Conservation (phyloP, 2,797 vertebrate genomes). For the Phrynocephalus guinanensis region DNA sequence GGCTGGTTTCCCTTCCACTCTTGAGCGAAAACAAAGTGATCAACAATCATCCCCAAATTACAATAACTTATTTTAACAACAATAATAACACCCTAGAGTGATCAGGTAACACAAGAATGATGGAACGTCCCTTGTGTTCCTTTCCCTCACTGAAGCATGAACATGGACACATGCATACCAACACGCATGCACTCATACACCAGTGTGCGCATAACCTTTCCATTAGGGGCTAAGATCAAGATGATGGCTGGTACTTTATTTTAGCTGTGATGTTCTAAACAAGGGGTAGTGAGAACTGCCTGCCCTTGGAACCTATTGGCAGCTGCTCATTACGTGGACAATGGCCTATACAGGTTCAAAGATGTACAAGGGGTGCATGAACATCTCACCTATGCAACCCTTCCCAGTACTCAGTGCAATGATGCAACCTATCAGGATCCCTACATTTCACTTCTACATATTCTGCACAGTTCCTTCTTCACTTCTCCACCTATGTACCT, state of each 20-base stretch:
- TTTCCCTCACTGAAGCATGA: not conserved
- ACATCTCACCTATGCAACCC: too few relatives aligned
- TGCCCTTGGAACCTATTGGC: too few relatives aligned
- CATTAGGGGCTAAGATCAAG: not conserved
- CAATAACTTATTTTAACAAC: not conserved
- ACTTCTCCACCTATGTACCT: not conserved
- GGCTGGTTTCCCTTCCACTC: not conserved
- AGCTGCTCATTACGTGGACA: too few relatives aligned
- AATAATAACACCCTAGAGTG: not conserved
- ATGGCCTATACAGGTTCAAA: too few relatives aligned
- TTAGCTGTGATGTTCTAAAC: not conserved
- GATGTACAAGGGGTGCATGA: too few relatives aligned
- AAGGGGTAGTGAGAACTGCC: too few relatives aligned
- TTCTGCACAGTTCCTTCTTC: not conserved
- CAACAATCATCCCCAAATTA: not conserved
- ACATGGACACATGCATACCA: not conserved
- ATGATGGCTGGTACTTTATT: not conserved
- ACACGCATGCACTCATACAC: too few relatives aligned
- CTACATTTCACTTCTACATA: not conserved
- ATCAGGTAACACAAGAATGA: not conserved
- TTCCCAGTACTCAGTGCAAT: not conserved
- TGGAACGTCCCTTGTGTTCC: not conserved
- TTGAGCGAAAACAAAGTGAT: not conserved
- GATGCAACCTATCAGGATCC: not conserved
- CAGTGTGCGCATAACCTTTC: too few relatives aligned